Evolutionary conservation across 92 coral and sea anemone genomes (phyloP), one percentile per base, ranked within the genome.

Genomic region (Porites rus): DNA sequence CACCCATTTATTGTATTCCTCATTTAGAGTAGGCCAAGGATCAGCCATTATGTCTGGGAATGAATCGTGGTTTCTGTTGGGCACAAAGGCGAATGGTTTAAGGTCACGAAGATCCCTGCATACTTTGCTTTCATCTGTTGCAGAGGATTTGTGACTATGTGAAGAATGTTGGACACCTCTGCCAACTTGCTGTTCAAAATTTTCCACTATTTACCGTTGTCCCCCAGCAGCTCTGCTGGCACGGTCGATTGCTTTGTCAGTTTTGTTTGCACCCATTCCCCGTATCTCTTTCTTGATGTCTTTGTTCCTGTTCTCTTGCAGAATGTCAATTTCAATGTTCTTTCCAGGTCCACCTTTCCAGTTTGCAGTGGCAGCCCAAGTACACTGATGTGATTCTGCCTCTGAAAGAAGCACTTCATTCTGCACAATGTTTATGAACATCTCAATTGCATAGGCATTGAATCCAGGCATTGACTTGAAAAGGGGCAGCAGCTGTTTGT

Each of bases 401-500:
- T 86, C 88, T 58, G 95, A 92, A 62, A 92, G 85, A 1, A 84
- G 51, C 3, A 65, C 88, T 59, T 74, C 64, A 64, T 84, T 84
- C 54, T 84, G 88, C 46, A 92, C 58, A 51, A 89, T 86, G 51
- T 74, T 79, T 19, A 92, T 84, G 24, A 89, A 75, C 95, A 82
- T 89, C 50, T 92, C 95, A 75, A 92, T 92, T 64, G 95, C 91
- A 89, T 92, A 92, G 5, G 83, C 84, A 76, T 73, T 70, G 25
- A 51, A 84, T 18, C 78, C 76, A 63, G 76, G 4, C 20, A 51
- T 12, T 63, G 77, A 71, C 85, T 89, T 89, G 78, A 92, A 92
- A 65, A 86, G 93, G 51, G 68, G 75, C 59, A 92, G 72, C 20
- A 92, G 54, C 79, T 86, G 87, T 77, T 92, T 92, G 60, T 89